Evolutionary conservation across 2,888 invertebrate species (phyloP).

Genomic region (Mythimna loreyi): DNA sequence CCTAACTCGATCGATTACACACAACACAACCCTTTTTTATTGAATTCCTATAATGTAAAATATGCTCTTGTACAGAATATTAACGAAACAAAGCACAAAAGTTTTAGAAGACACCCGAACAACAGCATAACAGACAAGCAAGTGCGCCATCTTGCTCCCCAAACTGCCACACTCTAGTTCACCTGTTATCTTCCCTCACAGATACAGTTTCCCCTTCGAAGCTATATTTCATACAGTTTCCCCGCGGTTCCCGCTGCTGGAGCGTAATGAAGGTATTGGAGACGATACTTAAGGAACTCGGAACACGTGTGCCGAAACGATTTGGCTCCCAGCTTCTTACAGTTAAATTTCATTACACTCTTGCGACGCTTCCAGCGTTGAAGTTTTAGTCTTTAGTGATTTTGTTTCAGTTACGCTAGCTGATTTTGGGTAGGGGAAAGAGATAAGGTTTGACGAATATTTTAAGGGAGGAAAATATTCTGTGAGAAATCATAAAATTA

Average conservation of each 20-base stretch:
- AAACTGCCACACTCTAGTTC: slow-evolving; percentile 54
- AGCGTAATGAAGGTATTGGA: slow-evolving; percentile 78
- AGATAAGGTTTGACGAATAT: not conserved
- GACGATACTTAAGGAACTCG: slow-evolving; percentile 61
- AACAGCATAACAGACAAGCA: not conserved
- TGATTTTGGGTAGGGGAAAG: slow-evolving; percentile 2
- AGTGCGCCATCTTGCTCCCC: slow-evolving; percentile 8
- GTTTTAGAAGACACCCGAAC: not conserved
- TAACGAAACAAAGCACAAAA: no score
- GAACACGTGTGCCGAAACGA: slow-evolving; percentile 66
- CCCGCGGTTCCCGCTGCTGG: slow-evolving; percentile 54
- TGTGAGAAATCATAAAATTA: not conserved
- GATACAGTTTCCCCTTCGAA: slow-evolving; percentile 72
- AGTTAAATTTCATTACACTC: slow-evolving; percentile 51
- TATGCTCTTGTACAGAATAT: no score
- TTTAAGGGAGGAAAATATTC: not conserved
- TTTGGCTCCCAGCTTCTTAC: slow-evolving; percentile 42
- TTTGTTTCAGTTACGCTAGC: slow-evolving; percentile 26
- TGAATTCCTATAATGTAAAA: no score
- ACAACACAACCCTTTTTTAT: no score
- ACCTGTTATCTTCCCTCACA: slow-evolving; percentile 73
- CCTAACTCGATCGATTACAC: no score
- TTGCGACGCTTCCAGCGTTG: slow-evolving; percentile 22
- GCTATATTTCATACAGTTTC: slow-evolving; percentile 82
- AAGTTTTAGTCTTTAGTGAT: slow-evolving; percentile 43